Percentiles rank a stretch among this genome's conserved stretches.
Evolutionary conservation across 2,888 invertebrate genomes (phyloP).

Genomic region (Blera fallax): DNA sequence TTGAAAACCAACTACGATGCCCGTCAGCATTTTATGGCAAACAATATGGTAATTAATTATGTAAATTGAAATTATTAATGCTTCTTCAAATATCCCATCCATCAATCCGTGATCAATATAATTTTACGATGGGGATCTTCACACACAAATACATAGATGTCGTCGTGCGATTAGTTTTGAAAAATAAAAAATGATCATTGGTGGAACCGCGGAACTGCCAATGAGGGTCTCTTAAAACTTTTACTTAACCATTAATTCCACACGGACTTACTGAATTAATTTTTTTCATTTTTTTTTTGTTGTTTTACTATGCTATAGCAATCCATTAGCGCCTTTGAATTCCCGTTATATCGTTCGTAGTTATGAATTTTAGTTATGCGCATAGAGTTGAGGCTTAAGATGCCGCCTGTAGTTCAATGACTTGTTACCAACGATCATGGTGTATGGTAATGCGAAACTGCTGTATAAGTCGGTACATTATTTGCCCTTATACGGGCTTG

Average conservation of each 20-base stretch:
- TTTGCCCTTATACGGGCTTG: too few relatives aligned
- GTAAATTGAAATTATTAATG: neutral
- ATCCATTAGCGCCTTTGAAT: neutral
- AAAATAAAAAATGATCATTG: neutral
- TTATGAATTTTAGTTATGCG: conserved; percentile 4
- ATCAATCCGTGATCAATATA: neutral
- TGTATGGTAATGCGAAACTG: neutral
- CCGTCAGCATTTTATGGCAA: neutral
- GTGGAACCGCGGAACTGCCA: neutral
- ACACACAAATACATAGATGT: neutral
- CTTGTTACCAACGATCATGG: neutral
- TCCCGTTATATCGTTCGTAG: neutral
- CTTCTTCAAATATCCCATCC: neutral
- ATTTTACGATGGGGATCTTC: neutral
- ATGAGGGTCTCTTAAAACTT: neutral
- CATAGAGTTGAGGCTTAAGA: neutral
- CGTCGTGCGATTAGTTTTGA: neutral
- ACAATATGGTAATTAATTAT: conserved; percentile 3
- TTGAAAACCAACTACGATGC: neutral
- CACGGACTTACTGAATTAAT: neutral
- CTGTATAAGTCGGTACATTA: too few relatives aligned
- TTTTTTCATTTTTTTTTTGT: neutral
- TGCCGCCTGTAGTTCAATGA: neutral
- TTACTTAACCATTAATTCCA: neutral
- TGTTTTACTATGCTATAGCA: neutral